A percentile compares a stretch with the other conserved stretches of the same genome.
Conservation (phyloP, 2,797 vertebrate species). For the Xerus rutilus region DNA sequence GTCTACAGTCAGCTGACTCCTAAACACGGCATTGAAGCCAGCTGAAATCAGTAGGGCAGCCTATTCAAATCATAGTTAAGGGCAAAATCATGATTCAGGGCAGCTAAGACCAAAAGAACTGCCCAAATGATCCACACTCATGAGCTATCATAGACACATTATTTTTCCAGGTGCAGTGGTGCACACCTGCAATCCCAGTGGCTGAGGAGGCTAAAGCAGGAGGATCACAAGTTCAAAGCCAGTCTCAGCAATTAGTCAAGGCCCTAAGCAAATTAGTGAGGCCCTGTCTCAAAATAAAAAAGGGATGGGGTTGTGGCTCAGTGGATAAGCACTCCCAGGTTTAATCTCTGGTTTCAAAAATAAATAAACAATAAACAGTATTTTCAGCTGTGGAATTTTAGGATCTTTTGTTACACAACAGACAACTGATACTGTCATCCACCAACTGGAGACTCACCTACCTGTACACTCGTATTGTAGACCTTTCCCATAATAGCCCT, state of each 20-base stretch:
- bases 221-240: no score
- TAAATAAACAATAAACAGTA: no score
- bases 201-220: no score
- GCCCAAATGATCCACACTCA: neutral
- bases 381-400: neutral
- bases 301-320: no score
- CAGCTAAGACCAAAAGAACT: neutral
- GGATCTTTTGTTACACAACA: neutral
- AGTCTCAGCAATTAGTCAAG: no score
- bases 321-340: no score
- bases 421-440: fast-evolving
- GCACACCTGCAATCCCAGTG: no score
- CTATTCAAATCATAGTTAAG: no score
- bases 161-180: no score
- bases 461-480: conserved; percentile 96
- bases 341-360: no score
- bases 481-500: conserved; percentile 97
- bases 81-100: neutral
- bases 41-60: neutral
- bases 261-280: no score
- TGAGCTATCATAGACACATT: neutral
- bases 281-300: no score
- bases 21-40: neutral
- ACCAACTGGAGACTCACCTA: conserved; percentile 89
- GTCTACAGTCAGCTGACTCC: neutral